A percentile compares a stretch with the other conserved stretches of the same genome.
Conservation (phyloP, 2,888 invertebrate genomes). For the Eupithecia pulchellata region DNA sequence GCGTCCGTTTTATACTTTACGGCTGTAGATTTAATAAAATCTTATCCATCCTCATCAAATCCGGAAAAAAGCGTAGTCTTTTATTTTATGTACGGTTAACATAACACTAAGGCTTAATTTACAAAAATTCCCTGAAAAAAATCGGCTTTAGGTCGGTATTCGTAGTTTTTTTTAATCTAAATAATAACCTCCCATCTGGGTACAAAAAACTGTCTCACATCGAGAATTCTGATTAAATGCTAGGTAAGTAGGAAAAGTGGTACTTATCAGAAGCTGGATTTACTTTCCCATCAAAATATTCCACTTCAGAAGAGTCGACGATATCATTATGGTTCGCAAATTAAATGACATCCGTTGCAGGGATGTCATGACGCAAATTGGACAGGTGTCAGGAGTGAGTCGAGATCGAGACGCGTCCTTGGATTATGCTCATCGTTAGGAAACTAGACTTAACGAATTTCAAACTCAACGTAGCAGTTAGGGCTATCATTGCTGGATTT, state of each 20-base stretch:
- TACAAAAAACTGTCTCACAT: not conserved
- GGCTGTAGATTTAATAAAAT: constrained; percentile 39
- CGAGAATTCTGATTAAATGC: not conserved
- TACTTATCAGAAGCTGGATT: constrained; percentile 15
- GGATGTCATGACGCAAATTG: constrained; percentile 73
- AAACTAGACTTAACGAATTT: constrained; percentile 72
- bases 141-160: not conserved
- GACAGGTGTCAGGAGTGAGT: constrained; percentile 67
- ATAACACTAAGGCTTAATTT: no score
- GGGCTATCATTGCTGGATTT: constrained; percentile 52
- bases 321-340: constrained; percentile 46
- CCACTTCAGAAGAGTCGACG: constrained; percentile 17
- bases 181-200: not conserved
- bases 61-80: not conserved
- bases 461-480: constrained; percentile 49
- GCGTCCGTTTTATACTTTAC: constrained; percentile 40
- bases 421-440: constrained; percentile 61
- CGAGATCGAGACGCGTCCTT: constrained; percentile 47
- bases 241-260: not conserved
- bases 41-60: constrained; percentile 38
- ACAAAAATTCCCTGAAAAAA: no score
- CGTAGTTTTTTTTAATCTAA: not conserved
- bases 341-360: constrained; percentile 58
- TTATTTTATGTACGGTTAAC: not conserved
- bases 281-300: constrained; percentile 26